phyloP scores from a whole-genome alignment of 2,113 vertebrate genomes.

The Zeus faber region DNA sequence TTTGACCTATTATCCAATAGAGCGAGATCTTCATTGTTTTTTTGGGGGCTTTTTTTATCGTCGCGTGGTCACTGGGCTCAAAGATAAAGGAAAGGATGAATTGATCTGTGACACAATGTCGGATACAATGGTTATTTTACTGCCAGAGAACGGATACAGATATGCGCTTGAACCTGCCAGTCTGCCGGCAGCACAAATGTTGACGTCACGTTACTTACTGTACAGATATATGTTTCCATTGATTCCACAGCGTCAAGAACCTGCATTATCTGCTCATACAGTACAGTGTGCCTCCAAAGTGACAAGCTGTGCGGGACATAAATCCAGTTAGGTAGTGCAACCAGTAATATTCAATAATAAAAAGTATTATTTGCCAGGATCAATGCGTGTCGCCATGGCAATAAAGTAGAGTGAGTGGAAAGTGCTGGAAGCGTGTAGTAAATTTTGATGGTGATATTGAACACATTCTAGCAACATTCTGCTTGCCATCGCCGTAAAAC shows the following conservation, averaged over 20 bases:
- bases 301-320: constrained; percentile 64
- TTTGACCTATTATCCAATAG: no score
- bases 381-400: constrained; percentile 61
- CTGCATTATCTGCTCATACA: constrained; percentile 44
- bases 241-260: constrained; percentile 42
- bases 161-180: constrained; percentile 34
- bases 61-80: neutral
- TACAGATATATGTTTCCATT: constrained; percentile 39
- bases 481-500: constrained; percentile 68
- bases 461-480: constrained; percentile 70
- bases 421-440: constrained; percentile 65
- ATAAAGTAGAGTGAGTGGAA: constrained; percentile 75
- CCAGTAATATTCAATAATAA: constrained; percentile 75
- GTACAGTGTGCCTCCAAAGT: constrained; percentile 30
- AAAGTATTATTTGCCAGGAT: constrained; percentile 75
- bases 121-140: constrained; percentile 34
- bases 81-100: constrained; percentile 14
- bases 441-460: constrained; percentile 74
- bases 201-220: constrained; percentile 40
- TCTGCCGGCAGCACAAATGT: constrained; percentile 30
- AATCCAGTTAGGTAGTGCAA: constrained; percentile 64
- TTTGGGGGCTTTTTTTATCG: neutral
- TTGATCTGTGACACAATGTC: neutral
- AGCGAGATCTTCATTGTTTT: neutral
- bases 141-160: constrained; percentile 36